Evolutionary conservation across 37 sponge, comb jelly and placozoan species (phyloP).

Genomic region (Ianthella basta): DNA sequence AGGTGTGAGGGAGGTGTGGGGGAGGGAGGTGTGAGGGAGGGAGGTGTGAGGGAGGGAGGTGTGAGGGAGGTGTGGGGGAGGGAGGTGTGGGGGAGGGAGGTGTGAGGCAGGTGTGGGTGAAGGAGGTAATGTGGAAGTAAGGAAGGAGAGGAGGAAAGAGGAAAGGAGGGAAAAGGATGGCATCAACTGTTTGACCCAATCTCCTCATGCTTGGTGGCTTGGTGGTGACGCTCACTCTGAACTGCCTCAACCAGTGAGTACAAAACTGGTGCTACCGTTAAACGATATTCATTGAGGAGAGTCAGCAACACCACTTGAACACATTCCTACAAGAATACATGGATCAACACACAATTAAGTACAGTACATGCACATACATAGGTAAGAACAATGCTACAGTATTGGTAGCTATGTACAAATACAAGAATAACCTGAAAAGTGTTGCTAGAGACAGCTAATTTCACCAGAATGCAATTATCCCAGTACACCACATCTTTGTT

Average conservation of each 20-base stretch:
- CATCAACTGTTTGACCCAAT: not conserved
- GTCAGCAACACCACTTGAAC: conserved; percentile 66
- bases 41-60: too few relatives aligned
- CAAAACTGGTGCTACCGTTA: conserved; percentile 52
- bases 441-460: too few relatives aligned
- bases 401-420: too few relatives aligned
- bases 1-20: not conserved
- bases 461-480: too few relatives aligned
- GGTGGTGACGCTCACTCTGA: conserved; percentile 64
- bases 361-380: not conserved
- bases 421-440: too few relatives aligned
- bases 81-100: not conserved
- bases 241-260: conserved; percentile 59
- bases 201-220: too few relatives aligned
- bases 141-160: too few relatives aligned
- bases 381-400: not conserved
- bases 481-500: too few relatives aligned
- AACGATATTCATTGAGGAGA: conserved; percentile 60
- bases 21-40: too few relatives aligned
- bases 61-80: too few relatives aligned
- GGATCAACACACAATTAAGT: not conserved
- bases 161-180: not conserved
- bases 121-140: too few relatives aligned
- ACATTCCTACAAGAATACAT: conserved; percentile 38
- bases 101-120: not conserved